Evolutionary conservation across 2,888 invertebrate species (phyloP), one percentile per base, ranked within the genome.

Genomic region (Octodonta nipae): DNA sequence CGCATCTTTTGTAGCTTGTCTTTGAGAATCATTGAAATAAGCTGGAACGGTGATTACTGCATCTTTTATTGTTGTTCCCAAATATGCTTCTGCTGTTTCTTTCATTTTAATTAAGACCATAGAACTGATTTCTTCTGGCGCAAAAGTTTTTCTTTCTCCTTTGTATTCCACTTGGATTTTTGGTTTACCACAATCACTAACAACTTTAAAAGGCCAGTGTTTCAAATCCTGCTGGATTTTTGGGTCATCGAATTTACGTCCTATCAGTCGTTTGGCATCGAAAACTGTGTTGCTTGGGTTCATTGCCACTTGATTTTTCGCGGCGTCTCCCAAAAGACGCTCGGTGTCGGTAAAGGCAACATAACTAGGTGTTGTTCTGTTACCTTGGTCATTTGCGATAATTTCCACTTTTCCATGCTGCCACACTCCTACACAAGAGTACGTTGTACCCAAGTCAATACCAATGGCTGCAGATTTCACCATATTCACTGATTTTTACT

Each of bases 361-460:
- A 57, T 78, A 79, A 32, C 75, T 76, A 13, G 87, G 86, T 26
- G 86, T 87, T 12, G 85, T 86, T 34, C 86, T 65, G 61, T 87
- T 87, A 41, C 86, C 87, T 42, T 48, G 84, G 57, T 85, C 85
- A 55, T 87, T 87, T 35, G 86, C 84, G 54, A 86, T 84, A 44
- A 84, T 82, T 57, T 85, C 83, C 48, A 84, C 82, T 58, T 82
- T 82, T 33, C 83, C 78, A 53, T 84, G 73, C 51, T 81, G 78
- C 66, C 79, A 85, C 10, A 84, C 80, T 26, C 78, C 84, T 29
- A 84, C 84, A 54, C 83, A 83, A 32, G 85, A 86, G 63, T 78
- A 88, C 4, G 87, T 88, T 22, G 87, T 88, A 49, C 87, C 88
- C 55, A 88, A 69, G 68, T 84, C 83, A 49, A 84, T 88, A 48